Percentiles rank a stretch among this genome's conserved stretches.
These are phyloP conservation scores for Leptodirus hochenwartii DNA, from an alignment of 2,888 invertebrate genomes.

Conservation along the genomic window DNA sequence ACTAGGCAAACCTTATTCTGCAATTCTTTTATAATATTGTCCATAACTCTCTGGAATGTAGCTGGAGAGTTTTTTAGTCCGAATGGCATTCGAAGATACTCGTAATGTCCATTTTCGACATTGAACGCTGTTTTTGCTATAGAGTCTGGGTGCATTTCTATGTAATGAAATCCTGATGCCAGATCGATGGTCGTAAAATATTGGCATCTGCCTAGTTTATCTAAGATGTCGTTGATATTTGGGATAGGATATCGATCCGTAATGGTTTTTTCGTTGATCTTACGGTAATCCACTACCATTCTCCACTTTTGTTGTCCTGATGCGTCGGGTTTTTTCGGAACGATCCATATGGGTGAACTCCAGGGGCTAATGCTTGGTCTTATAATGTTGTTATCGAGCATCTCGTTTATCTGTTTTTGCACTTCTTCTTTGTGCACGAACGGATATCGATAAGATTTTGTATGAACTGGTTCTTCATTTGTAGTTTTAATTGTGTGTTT, in stretches of 20 bases:
- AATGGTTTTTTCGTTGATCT: constrained; percentile 19
- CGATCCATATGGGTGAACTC: constrained; percentile 15
- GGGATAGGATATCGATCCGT: constrained; percentile 16
- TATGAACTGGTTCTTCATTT: constrained; percentile 11
- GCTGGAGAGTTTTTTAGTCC: constrained; percentile 13
- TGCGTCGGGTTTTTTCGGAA: constrained; percentile 17
- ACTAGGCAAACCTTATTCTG: constrained; percentile 19
- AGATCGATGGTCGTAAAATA: constrained; percentile 15
- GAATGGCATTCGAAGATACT: constrained; percentile 13
- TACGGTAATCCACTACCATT: constrained; percentile 21
- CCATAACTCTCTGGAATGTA: constrained; percentile 13
- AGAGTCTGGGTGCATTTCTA: constrained; percentile 10
- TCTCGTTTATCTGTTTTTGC: constrained; percentile 14
- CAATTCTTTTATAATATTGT: constrained; percentile 18
- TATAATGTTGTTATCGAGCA: constrained; percentile 16
- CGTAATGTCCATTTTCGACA: constrained; percentile 12
- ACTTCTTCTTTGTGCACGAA: constrained; percentile 15
- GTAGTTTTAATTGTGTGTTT: constrained; percentile 10
- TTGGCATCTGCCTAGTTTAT: constrained; percentile 12
- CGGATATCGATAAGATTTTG: constrained; percentile 16
- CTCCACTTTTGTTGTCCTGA: constrained; percentile 16
- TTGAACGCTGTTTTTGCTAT: constrained; percentile 14
- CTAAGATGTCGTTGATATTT: constrained; percentile 13
- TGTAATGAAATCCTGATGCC: constrained; percentile 14
- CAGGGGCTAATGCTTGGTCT: constrained; percentile 12